These are phyloP conservation scores for Pangasius sanitwongsei DNA, from an alignment of 2,797 vertebrate species.

Conservation along the genomic window DNA sequence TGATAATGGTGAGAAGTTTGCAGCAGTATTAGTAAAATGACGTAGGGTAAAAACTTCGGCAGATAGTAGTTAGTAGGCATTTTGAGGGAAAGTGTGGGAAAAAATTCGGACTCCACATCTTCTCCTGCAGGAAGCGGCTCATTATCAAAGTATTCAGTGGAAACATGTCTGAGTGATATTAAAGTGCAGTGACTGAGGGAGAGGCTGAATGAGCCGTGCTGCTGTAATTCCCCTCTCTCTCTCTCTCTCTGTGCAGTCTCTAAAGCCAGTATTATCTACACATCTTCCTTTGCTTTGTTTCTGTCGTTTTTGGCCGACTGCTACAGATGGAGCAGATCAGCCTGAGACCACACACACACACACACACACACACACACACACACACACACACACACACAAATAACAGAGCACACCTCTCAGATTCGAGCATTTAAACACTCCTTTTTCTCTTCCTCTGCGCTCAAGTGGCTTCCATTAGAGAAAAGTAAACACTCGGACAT, in stretches of 20 bases:
- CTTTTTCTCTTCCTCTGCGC: slow-evolving; percentile 1
- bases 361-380: background rate
- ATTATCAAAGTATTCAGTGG: slow-evolving; percentile 1
- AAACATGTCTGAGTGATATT: slow-evolving; percentile 2
- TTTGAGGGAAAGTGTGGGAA: background rate
- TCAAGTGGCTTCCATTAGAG: background rate
- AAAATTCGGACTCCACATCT: background rate
- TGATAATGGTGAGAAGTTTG: background rate
- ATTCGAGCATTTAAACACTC: background rate
- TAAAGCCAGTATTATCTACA: slow-evolving; percentile 56
- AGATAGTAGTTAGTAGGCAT: background rate
- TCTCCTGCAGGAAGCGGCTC: slow-evolving; percentile 14
- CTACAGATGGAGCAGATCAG: slow-evolving; percentile 75
- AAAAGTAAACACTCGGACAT: background rate
- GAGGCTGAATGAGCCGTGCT: background rate
- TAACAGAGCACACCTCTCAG: slow-evolving; percentile 55
- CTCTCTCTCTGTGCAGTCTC: background rate
- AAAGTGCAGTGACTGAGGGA: background rate
- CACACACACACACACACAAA: slow-evolving; percentile 33
- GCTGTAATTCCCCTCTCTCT: slow-evolving; percentile 27
- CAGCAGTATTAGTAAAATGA: background rate
- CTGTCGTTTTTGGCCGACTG: slow-evolving; percentile 75
- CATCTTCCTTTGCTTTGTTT: slow-evolving; percentile 68
- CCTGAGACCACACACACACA: slow-evolving; percentile 63
- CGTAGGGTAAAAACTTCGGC: background rate